Conservation (phyloP, 2,113 vertebrate genomes). For the Microtus ochrogaster region DNA sequence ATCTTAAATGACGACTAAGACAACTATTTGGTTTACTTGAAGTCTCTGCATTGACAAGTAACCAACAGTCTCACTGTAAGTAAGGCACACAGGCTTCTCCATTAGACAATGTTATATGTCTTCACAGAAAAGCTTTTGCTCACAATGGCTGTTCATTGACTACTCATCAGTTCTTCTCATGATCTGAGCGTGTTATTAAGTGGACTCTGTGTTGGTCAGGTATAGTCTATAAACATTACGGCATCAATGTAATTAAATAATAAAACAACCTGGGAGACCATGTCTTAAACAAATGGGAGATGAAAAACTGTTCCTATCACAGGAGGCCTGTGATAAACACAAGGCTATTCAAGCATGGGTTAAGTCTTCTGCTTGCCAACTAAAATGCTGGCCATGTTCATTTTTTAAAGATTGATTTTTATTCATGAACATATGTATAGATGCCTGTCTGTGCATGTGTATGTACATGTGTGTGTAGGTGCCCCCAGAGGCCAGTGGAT, state of each 20-base stretch:
- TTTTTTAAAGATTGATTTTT: too few relatives aligned
- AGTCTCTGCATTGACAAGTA: conserved; percentile 1
- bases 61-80: background rate
- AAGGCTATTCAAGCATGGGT: background rate
- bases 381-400: background rate
- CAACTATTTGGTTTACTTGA: background rate
- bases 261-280: conserved; percentile 26
- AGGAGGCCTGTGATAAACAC: background rate
- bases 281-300: conserved; percentile 28
- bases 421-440: background rate
- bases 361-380: background rate
- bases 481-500: background rate
- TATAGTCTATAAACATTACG: background rate
- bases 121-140: conserved; percentile 28
- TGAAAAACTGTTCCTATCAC: background rate
- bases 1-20: background rate
- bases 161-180: conserved; percentile 8
- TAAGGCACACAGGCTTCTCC: background rate
- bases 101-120: background rate
- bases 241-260: conserved; percentile 28
- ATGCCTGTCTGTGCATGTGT: background rate
- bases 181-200: background rate
- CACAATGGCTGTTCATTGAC: background rate
- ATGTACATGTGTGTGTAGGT: too few relatives aligned
- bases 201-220: background rate